Conservation (phyloP, 2,113 vertebrate species). For the Microtus pennsylvanicus region DNA sequence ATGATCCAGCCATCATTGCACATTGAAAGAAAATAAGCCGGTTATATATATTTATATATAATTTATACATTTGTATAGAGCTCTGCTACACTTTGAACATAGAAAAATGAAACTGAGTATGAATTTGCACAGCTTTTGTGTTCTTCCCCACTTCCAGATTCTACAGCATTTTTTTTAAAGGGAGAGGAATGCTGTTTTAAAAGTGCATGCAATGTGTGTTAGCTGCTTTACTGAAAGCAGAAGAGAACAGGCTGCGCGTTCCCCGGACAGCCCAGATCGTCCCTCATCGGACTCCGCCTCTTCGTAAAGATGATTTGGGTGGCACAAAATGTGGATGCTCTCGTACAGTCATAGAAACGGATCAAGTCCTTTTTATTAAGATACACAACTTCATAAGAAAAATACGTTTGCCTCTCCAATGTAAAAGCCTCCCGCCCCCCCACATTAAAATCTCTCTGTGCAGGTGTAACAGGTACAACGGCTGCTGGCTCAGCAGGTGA, state of each 20-base stretch:
- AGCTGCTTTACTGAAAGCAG: slow-evolving; percentile 77
- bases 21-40: slow-evolving; percentile 93
- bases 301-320: slow-evolving; percentile 86
- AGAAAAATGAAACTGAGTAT: slow-evolving; percentile 86
- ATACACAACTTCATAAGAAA: slow-evolving; percentile 92
- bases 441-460: slow-evolving; percentile 87
- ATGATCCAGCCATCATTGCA: slow-evolving; percentile 95
- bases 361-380: slow-evolving; percentile 88
- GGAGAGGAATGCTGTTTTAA: slow-evolving; percentile 81
- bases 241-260: slow-evolving; percentile 86
- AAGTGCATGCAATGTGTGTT: slow-evolving; percentile 91
- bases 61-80: slow-evolving; percentile 88
- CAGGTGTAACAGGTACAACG: slow-evolving; percentile 78
- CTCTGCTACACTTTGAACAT: slow-evolving; percentile 87
- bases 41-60: slow-evolving; percentile 81
- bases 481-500: slow-evolving; percentile 83
- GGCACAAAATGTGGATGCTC: slow-evolving; percentile 87
- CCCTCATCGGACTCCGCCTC: slow-evolving; percentile 81
- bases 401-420: slow-evolving; percentile 91
- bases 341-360: slow-evolving; percentile 89
- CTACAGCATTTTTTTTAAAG: slow-evolving; percentile 82
- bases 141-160: slow-evolving; percentile 77
- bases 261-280: slow-evolving; percentile 82
- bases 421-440: slow-evolving; percentile 86
- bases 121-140: slow-evolving; percentile 86